A percentile compares a stretch with the other conserved stretches of the same genome.
These are phyloP conservation scores for Diphyllodes magnificus DNA, from an alignment of 2,113 vertebrate genomes.

Conservation along the genomic window DNA sequence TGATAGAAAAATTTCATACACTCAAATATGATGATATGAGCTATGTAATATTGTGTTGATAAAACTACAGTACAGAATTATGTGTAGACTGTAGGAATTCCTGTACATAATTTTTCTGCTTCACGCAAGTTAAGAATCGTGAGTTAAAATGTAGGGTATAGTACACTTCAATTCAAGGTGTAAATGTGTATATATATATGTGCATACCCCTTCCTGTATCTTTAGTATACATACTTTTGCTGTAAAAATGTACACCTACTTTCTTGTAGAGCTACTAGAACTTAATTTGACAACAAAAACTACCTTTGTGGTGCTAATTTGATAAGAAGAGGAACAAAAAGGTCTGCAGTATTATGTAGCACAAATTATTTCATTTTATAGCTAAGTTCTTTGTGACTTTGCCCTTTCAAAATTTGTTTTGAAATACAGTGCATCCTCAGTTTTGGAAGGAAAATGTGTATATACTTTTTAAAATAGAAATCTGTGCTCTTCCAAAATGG, in stretches of 20 bases:
- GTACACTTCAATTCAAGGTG: not conserved
- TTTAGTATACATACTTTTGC: not conserved
- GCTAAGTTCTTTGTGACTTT: not conserved
- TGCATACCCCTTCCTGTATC: accelerated
- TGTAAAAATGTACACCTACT: not conserved
- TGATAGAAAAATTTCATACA: not conserved
- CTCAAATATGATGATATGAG: not conserved
- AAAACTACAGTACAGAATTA: not conserved
- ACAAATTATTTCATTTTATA: not conserved
- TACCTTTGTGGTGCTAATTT: not conserved
- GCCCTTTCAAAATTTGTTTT: not conserved
- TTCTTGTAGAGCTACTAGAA: not conserved
- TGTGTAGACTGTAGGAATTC: not conserved
- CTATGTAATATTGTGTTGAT: not conserved
- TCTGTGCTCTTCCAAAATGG: not conserved
- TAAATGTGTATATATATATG: not conserved
- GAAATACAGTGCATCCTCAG: not conserved
- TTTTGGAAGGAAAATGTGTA: not conserved
- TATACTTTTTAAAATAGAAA: not conserved
- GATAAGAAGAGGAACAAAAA: not conserved
- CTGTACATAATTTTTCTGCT: not conserved
- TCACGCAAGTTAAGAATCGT: not conserved
- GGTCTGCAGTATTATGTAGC: not conserved
- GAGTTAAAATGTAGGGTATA: not conserved
- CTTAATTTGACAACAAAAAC: not conserved